phyloP scores from a whole-genome alignment of 2,888 invertebrate genomes.

The Nebria salina region DNA sequence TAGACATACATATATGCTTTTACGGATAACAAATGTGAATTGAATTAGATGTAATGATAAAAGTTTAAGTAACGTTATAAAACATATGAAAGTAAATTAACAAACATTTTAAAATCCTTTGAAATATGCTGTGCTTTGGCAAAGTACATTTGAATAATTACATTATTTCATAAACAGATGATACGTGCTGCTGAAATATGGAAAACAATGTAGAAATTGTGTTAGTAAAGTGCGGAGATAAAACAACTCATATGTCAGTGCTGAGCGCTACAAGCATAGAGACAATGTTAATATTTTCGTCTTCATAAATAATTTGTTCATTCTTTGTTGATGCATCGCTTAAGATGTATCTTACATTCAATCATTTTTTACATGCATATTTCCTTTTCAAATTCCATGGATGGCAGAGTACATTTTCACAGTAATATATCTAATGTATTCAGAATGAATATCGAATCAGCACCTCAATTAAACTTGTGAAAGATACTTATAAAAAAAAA shows the following conservation, averaged over 20 bases:
- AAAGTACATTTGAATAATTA: neutral
- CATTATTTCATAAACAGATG: neutral
- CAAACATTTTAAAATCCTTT: neutral
- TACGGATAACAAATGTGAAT: no score
- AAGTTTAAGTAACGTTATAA: no score
- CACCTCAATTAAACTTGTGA: neutral
- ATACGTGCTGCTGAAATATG: neutral
- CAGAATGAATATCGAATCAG: no score
- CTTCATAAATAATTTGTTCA: neutral
- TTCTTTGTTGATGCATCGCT: neutral
- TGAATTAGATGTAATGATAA: no score
- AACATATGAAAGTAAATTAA: neutral
- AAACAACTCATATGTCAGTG: slow-evolving; percentile 1
- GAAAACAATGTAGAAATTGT: neutral
- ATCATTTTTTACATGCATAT: neutral
- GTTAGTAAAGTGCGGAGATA: neutral
- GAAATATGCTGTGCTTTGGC: neutral
- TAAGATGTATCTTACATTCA: neutral
- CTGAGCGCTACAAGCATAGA: neutral
- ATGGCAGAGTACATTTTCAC: no score
- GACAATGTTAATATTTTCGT: neutral
- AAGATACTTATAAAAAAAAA: neutral
- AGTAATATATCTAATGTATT: no score
- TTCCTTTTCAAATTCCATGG: no score
- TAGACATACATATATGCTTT: no score